phyloP scores from a whole-genome alignment of 2,888 invertebrate genomes.

The Kryphioiulus occultus region DNA sequence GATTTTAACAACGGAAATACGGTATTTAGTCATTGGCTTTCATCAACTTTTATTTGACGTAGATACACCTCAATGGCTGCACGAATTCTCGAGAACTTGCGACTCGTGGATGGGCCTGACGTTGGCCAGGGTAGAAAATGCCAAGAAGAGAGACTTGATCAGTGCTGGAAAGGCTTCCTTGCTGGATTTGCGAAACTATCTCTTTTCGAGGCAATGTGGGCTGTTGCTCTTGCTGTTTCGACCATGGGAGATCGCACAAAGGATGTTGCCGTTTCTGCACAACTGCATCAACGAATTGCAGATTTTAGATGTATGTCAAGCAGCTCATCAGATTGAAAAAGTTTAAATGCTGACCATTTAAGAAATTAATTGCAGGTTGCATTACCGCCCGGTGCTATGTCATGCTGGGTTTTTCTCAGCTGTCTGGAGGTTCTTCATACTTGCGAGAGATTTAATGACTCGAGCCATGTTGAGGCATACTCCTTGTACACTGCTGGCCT shows the following conservation, averaged over 20 bases:
- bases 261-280: constrained; percentile 88
- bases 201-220: constrained; percentile 91
- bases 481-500: constrained; percentile 85
- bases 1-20: not conserved
- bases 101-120: constrained; percentile 85
- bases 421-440: constrained; percentile 86
- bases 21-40: not conserved
- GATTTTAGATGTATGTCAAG: constrained; percentile 71
- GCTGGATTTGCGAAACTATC: constrained; percentile 89
- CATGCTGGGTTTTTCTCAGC: constrained; percentile 93
- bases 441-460: constrained; percentile 66
- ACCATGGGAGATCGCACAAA: constrained; percentile 88
- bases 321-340: not conserved
- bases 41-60: constrained; percentile 40
- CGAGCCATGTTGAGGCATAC: constrained; percentile 70
- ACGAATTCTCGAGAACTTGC: constrained; percentile 78
- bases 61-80: constrained; percentile 87
- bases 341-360: not conserved
- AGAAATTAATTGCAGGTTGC: constrained; percentile 67
- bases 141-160: constrained; percentile 60
- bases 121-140: constrained; percentile 61
- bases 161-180: constrained; percentile 71
- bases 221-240: constrained; percentile 70
- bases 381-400: constrained; percentile 81
- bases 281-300: constrained; percentile 85